Percentiles rank a stretch among this genome's conserved stretches.
Evolutionary conservation across 2,797 vertebrate species (phyloP).

Genomic region (Squalus acanthias): DNA sequence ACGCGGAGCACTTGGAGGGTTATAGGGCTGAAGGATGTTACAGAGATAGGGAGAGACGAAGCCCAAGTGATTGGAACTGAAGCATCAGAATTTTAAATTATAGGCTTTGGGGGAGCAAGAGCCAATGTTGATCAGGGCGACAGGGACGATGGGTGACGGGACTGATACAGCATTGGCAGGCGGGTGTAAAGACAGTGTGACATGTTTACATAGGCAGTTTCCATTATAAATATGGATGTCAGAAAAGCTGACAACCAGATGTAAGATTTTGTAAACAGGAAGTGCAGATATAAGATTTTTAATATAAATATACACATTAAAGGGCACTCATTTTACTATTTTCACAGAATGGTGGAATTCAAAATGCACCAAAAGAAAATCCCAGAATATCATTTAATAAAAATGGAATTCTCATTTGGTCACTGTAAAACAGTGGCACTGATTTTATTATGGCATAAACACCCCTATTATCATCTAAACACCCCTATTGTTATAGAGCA

Average conservation of each 20-base stretch:
- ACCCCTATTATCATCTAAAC: neutral
- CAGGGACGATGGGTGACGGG: neutral
- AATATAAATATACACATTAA: neutral
- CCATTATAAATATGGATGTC: neutral
- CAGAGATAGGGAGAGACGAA: neutral
- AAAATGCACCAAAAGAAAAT: neutral
- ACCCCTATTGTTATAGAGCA: neutral
- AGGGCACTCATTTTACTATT: neutral
- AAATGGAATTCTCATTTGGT: neutral
- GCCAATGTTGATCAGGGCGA: too few species aligned
- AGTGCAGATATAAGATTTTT: neutral
- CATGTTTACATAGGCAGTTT: too few species aligned
- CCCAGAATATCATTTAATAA: neutral
- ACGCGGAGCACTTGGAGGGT: neutral
- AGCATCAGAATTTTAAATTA: neutral
- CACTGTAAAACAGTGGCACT: neutral
- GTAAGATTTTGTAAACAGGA: neutral
- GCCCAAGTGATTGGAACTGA: neutral
- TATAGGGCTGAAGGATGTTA: neutral
- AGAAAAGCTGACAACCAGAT: neutral
- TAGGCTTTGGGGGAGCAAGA: too few species aligned
- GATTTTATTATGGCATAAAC: neutral
- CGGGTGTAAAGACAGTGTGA: neutral
- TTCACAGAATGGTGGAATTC: neutral
- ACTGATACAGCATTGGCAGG: neutral